Evolutionary conservation across 1,140 invertebrate genomes (phyloP).

Genomic region (Triops longicaudatus): DNA sequence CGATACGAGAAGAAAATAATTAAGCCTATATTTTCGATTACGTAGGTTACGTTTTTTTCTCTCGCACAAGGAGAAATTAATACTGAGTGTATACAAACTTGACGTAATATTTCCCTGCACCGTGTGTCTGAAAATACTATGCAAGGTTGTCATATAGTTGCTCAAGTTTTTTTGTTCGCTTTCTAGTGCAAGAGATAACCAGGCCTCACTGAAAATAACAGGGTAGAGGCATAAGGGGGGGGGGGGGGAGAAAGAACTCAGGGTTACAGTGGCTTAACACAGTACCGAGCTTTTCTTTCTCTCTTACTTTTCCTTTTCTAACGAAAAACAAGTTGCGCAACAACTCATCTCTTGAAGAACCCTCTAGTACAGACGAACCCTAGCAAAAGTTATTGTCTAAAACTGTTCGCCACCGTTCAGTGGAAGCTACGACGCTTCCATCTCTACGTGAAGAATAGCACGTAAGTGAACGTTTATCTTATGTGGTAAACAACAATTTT

Average conservation of each 20-base stretch:
- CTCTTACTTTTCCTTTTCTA: not conserved
- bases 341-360: not conserved
- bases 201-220: no score
- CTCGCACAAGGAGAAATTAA: no score
- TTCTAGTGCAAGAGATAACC: no score
- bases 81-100: no score
- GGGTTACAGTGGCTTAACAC: not conserved
- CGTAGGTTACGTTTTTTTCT: no score
- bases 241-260: not conserved
- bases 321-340: constrained; percentile 10
- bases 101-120: no score
- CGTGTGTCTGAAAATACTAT: no score
- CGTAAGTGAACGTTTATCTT: not conserved
- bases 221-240: no score
- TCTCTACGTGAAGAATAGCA: not conserved
- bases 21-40: no score
- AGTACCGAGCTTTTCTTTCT: not conserved
- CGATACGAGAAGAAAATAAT: no score
- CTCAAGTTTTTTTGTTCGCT: no score
- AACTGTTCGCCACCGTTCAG: not conserved
- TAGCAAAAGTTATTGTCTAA: not conserved
- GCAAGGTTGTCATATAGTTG: no score
- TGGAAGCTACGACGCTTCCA: not conserved
- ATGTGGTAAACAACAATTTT: not conserved
- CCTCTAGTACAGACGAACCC: not conserved